A percentile compares a stretch with the other conserved stretches of the same genome.
phyloP scores from a whole-genome alignment of 2,797 vertebrate genomes.

The Cryptoblepharus egeriae region DNA sequence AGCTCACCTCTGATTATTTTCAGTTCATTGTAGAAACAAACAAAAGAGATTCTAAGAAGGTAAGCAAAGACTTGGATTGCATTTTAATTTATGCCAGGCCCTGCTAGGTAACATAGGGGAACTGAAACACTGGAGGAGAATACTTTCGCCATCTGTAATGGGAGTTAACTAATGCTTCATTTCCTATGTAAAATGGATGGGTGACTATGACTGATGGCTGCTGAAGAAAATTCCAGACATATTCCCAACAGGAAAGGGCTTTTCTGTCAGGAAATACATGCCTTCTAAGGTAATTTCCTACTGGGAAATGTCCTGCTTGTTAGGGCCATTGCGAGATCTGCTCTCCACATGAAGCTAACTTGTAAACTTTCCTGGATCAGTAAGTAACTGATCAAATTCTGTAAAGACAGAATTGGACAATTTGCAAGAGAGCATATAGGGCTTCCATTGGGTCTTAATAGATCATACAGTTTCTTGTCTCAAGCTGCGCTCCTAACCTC shows the following conservation, averaged over 20 bases:
- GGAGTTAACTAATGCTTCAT: constrained; percentile 18
- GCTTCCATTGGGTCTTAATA: background rate
- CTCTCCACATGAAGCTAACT: background rate
- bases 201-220: background rate
- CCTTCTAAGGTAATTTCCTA: background rate
- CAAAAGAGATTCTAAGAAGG: background rate
- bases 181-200: constrained; percentile 7
- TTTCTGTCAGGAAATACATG: constrained; percentile 8
- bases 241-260: constrained; percentile 14
- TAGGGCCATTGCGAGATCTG: background rate
- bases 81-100: background rate
- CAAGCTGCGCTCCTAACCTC: too few species aligned
- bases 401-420: background rate
- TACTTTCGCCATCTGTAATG: constrained; percentile 2
- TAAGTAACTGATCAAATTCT: background rate
- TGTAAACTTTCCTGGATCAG: background rate
- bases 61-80: background rate
- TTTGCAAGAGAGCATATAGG: background rate
- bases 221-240: constrained; percentile 16
- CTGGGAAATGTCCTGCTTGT: constrained; percentile 14
- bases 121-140: background rate
- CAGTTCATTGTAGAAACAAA: background rate
- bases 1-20: background rate
- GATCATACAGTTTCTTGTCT: background rate
- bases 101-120: background rate